These are phyloP conservation scores for Lasiurus borealis DNA, from an alignment of 2,113 vertebrate genomes.

Conservation along the genomic window DNA sequence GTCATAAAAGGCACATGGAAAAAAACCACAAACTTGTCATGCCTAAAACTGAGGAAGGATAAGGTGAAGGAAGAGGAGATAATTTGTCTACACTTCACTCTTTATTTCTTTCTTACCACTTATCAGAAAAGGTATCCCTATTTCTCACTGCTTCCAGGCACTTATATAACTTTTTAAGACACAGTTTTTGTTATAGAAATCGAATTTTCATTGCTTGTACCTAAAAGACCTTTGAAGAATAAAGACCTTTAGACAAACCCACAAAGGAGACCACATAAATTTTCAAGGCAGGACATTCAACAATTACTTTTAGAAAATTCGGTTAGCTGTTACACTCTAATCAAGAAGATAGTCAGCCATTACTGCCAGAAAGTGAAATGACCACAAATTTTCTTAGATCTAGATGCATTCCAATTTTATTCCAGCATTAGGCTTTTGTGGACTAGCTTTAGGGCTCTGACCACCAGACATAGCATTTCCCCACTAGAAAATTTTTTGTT, in stretches of 20 bases:
- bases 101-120: neutral
- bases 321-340: neutral
- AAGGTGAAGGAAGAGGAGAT: neutral
- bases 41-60: neutral
- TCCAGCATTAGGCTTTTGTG: neutral
- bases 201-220: neutral
- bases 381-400: neutral
- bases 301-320: neutral
- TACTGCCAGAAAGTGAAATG: constrained; percentile 23
- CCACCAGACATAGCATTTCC: neutral
- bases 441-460: neutral
- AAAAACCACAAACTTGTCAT: neutral
- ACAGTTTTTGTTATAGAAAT: neutral
- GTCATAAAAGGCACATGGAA: neutral
- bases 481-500: neutral
- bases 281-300: neutral
- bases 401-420: neutral
- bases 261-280: neutral
- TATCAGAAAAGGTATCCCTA: neutral
- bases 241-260: neutral
- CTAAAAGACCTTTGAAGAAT: neutral
- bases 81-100: neutral
- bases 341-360: neutral
- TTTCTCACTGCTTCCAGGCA: neutral
- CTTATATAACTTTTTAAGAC: neutral